Base-by-base conservation (phyloP, 1,140 invertebrate species). In the Drosophila parvula region DNA sequence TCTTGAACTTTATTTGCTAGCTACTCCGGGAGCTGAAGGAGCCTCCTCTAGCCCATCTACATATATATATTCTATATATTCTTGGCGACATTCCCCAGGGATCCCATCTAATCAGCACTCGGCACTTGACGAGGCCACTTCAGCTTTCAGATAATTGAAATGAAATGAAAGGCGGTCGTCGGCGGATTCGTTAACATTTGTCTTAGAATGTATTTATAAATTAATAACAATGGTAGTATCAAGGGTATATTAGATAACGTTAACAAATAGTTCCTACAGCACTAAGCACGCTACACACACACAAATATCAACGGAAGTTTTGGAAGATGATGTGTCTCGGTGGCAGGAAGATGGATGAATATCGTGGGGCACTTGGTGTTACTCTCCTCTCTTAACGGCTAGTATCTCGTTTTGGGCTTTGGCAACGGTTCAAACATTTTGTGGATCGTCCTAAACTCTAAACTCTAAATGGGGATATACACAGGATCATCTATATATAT, bases 181-280 rank as follows among this genome's bases (percentile, higher is more conserved):
- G 45, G 30, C 0, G 30, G 53, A 53, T 53, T 79, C 47, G 43
- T 50, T 73, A 65, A 70, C 61, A 64, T 74, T 81, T 59, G 57
- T 74, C 74, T 80, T 85, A 78, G 60, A 69, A 62, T 78, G 51
- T 85, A 85, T 86, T 85, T 89, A 88, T 88, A 88, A 83, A 89
- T 83, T 78, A 88, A 89, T 83, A 89, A 88, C 79, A 89, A 82
- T 63, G 41, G 50, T 56, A 74, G 50, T 56, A 63, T 60, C 70
- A 77, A 67, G 58, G 34, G 43, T 57, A 38, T 36, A 62, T 64
- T 48, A 55, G 45, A 43, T 62, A 65, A 51, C 43, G 56, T 48
- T 69, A 64, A 64, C 58, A 60, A 64, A 32, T 73, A 41, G 47
- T 56, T 71, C 22, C 28, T 57, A 73, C 27, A 10, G 56, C 51